Conservation (phyloP, 2,113 vertebrate species). For the Rhinolophus sinicus region DNA sequence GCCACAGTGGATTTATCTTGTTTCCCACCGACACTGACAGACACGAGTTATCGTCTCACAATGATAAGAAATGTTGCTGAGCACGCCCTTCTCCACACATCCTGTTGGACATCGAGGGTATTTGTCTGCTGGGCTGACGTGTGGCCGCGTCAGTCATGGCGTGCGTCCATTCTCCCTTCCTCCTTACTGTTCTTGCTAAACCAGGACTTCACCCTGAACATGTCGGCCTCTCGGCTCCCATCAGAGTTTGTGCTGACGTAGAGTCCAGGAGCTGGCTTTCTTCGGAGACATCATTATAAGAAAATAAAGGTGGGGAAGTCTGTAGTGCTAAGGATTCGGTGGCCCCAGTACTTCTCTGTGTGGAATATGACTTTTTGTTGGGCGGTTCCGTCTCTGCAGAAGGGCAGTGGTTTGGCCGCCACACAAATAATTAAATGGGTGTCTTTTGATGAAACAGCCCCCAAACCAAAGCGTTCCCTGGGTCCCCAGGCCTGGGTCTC, state of each 20-base stretch:
- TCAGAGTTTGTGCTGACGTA: too few species aligned
- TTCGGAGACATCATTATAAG: background rate
- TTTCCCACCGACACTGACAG: background rate
- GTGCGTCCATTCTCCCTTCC: background rate
- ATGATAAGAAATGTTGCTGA: accelerated
- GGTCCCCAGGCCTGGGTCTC: background rate
- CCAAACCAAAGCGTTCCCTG: background rate
- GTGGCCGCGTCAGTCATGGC: conserved; percentile 42
- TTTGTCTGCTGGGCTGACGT: background rate
- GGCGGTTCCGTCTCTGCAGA: background rate
- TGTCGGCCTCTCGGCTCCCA: background rate
- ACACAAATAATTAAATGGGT: background rate
- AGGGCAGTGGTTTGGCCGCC: background rate
- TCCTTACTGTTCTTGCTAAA: background rate
- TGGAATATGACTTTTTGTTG: background rate
- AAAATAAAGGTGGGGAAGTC: background rate
- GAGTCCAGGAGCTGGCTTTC: background rate
- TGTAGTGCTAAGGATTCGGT: background rate
- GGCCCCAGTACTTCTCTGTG: background rate
- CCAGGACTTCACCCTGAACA: background rate
- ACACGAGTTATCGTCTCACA: background rate
- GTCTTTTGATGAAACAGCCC: background rate
- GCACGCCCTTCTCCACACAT: background rate
- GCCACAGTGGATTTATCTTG: background rate
- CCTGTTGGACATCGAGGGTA: accelerated